Evolutionary conservation across 1,140 invertebrate species (phyloP), one percentile per base, ranked within the genome.

Genomic region (Linepithema humile): DNA sequence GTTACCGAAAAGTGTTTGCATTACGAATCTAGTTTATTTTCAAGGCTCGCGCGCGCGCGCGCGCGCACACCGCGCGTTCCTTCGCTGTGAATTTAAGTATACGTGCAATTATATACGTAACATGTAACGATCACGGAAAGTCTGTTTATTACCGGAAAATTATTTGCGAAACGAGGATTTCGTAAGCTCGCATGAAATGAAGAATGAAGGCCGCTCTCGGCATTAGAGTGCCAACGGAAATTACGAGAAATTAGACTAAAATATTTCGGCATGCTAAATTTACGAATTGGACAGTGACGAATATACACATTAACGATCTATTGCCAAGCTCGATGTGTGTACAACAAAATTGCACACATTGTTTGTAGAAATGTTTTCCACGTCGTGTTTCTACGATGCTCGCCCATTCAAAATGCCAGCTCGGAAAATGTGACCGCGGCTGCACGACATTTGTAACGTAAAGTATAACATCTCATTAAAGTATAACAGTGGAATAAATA

Each of bases 191-290:
- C 38, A 15, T 20, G 69, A 64, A 29, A 59, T 10, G 10, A 70
- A 74, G 85, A 75, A 84, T 74, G 75, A 85, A 85, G 86, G 50
- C 12, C 72, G 64, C 43, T 59, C 45, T 88, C 85, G 83, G 67
- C 60, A 67, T 59, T 57, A 20, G 38, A 85, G 64, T 88, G 86
- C 87, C 87, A 88, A 53, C 86, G 72, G 57, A 83, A 88, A 77
- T 75, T 50, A 83, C 73, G 83, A 85, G 75, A 88, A 67, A 88
- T 85, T 77, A 64, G 83, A 88, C 87, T 72, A 38, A 88, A 88
- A 85, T 88, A 88, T 88, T 83, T 83, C 86, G 65, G 55, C 45
- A 67, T n/a, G 83, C 75, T 40, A 55, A 38, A 38, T 67, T 40
- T 38, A 64, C n/a, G 26, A 48, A 82, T 80, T 64, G 32, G 0